These are phyloP conservation scores for Pseudocheirus occidentalis DNA, from an alignment of 2,797 vertebrate species.

Conservation along the genomic window DNA sequence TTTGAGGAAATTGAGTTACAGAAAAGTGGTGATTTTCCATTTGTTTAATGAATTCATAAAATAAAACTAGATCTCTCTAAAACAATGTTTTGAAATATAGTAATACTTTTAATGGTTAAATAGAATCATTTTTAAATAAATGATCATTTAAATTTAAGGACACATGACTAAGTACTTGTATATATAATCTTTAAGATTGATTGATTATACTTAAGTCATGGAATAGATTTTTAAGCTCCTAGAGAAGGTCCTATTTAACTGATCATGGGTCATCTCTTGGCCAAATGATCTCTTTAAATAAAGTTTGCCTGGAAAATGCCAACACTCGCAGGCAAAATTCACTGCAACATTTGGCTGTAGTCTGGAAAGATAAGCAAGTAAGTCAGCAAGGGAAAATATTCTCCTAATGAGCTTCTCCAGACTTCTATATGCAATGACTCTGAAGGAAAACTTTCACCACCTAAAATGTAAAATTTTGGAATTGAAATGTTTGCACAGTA, in stretches of 20 bases:
- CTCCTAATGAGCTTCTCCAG: slow-evolving; percentile 16
- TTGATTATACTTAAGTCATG: slow-evolving; percentile 63
- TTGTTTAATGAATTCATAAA: slow-evolving; percentile 53
- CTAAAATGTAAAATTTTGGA: slow-evolving; percentile 42
- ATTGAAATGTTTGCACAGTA: not conserved
- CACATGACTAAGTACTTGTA: slow-evolving; percentile 42
- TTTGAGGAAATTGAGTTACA: not conserved
- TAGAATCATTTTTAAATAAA: slow-evolving; percentile 65
- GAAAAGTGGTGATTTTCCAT: not conserved
- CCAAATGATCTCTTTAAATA: slow-evolving; percentile 64
- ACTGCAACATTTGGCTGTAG: slow-evolving; percentile 3
- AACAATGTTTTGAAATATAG: slow-evolving; percentile 36
- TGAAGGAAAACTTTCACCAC: slow-evolving; percentile 33
- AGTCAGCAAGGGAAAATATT: slow-evolving; percentile 23
- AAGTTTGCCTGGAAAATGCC: slow-evolving; percentile 62
- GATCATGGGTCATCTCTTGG: slow-evolving; percentile 48
- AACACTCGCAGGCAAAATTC: slow-evolving; percentile 27
- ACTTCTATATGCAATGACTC: slow-evolving; percentile 41
- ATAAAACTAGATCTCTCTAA: slow-evolving; percentile 60
- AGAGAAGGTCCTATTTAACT: slow-evolving; percentile 49
- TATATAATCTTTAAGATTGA: slow-evolving; percentile 65
- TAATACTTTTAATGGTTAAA: slow-evolving; percentile 61
- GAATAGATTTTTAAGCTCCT: slow-evolving; percentile 59
- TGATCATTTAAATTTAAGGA: slow-evolving; percentile 60
- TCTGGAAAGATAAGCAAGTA: slow-evolving; percentile 43